Evolutionary conservation across 2,888 invertebrate species (phyloP), one percentile per base, ranked within the genome.

Genomic region (Laothoe populi): DNA sequence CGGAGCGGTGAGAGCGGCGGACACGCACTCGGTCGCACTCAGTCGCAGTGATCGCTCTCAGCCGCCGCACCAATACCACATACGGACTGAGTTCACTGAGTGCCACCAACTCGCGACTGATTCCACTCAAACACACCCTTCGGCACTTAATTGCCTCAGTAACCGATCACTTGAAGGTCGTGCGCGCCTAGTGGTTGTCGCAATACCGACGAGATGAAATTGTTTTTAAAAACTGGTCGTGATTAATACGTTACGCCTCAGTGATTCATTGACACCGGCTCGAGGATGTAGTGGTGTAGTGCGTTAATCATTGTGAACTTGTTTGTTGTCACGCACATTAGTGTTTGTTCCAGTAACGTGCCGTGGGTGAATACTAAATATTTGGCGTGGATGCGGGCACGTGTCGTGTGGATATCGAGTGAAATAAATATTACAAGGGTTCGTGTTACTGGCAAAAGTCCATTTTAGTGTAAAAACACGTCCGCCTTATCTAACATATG

Each of bases 191-290:
- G 68, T 77, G 71, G 70, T 73, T 72, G 74, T 73, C 73, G 70
- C 70, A 73, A 70, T 74, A 71, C 73, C 72, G 63, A 70, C 71
- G 35, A 75, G 70, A 65, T 67, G 61, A 66, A 71, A 71, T 73
- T 69, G 69, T 74, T 70, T 75, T 75, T 72, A 70, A 74, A 73
- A 80, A 81, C 79, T 78, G 77, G 75, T 81, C 74, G 72, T 79
- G 74, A 81, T 80, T 74, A 77, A 77, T 77, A 70, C 63, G 71
- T 67, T 75, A 73, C 68, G 78, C 71, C 73, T 76, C 78, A 77
- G 82, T 86, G 84, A 82, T 82, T 85, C 83, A 82, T 80, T 76
- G 78, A 74, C 78, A 77, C 74, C 73, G 67, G 69, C 72, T 74
- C 77, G 70, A 83, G 82, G 81, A 82, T 83, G 78, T 78, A 73